These are phyloP conservation scores for Lasaia peninsularis DNA, from an alignment of 1,140 invertebrate species.

Conservation along the genomic window DNA sequence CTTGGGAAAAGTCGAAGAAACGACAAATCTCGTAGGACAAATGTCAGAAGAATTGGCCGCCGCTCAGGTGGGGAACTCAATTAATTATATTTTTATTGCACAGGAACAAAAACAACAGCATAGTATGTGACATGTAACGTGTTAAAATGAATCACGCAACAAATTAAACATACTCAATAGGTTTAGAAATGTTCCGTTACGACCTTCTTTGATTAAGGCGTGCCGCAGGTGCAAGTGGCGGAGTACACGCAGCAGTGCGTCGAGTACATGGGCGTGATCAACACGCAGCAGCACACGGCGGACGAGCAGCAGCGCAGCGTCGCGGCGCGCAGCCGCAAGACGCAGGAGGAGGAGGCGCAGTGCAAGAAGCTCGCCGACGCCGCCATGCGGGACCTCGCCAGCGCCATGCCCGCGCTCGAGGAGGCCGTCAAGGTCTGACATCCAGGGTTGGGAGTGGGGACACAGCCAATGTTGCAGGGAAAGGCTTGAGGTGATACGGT, in stretches of 20 bases:
- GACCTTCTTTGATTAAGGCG: too few species aligned
- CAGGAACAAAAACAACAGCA: background rate
- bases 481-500: too few species aligned
- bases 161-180: background rate
- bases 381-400: slow-evolving; percentile 87
- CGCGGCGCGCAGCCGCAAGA: slow-evolving; percentile 81
- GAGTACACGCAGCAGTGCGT: slow-evolving; percentile 87
- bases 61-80: slow-evolving; percentile 79
- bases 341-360: slow-evolving; percentile 87
- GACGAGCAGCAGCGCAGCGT: slow-evolving; percentile 87
- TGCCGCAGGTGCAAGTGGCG: slow-evolving; percentile 79
- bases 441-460: too few species aligned
- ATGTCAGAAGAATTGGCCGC: slow-evolving; percentile 89
- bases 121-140: background rate
- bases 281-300: slow-evolving; percentile 86
- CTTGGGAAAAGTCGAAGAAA: slow-evolving; percentile 88
- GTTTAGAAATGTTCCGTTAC: slow-evolving; percentile 16
- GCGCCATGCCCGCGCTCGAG: slow-evolving; percentile 90
- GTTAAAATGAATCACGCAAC: background rate
- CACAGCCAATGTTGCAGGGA: too few species aligned
- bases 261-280: slow-evolving; percentile 81
- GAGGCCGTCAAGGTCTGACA: slow-evolving; percentile 86
- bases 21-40: slow-evolving; percentile 84
- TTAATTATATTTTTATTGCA: background rate
- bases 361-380: slow-evolving; percentile 88